phyloP scores from a whole-genome alignment of 1,140 invertebrate species.

The Halesus radiatus region DNA sequence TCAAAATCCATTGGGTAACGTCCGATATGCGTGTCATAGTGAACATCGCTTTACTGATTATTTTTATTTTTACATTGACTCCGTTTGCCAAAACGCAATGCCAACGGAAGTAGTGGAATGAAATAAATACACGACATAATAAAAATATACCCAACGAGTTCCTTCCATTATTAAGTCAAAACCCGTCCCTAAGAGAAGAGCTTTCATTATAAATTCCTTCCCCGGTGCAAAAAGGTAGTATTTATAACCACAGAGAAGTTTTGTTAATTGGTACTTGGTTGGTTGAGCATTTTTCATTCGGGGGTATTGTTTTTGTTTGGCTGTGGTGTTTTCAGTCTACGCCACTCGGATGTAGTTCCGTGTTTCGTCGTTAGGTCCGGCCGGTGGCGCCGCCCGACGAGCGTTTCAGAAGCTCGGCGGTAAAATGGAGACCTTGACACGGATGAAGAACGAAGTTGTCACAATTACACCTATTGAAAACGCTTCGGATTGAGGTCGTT shows the following conservation, averaged over 20 bases:
- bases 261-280: not conserved
- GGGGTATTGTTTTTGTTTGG: not conserved
- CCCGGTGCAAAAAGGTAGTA: not conserved
- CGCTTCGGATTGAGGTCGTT: conserved; percentile 18
- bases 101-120: conserved; percentile 41
- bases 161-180: conserved; percentile 23
- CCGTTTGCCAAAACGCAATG: conserved; percentile 37
- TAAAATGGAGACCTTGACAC: conserved; percentile 40
- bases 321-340: not conserved
- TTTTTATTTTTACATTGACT: conserved; percentile 33
- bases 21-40: not conserved
- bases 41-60: not conserved
- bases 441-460: conserved; percentile 41
- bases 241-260: not conserved
- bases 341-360: not conserved
- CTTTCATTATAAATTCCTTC: not conserved
- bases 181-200: not conserved
- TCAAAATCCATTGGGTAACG: not conserved
- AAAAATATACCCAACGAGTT: not conserved
- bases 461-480: conserved; percentile 22
- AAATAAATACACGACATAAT: conserved; percentile 26
- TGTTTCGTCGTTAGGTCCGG: not conserved
- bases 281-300: not conserved
- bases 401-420: conserved; percentile 4
- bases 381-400: conserved; percentile 21